Evolutionary conservation across 2,113 vertebrate genomes (phyloP), one percentile per base, ranked within the genome.

Genomic region (Percopsis transmontana): DNA sequence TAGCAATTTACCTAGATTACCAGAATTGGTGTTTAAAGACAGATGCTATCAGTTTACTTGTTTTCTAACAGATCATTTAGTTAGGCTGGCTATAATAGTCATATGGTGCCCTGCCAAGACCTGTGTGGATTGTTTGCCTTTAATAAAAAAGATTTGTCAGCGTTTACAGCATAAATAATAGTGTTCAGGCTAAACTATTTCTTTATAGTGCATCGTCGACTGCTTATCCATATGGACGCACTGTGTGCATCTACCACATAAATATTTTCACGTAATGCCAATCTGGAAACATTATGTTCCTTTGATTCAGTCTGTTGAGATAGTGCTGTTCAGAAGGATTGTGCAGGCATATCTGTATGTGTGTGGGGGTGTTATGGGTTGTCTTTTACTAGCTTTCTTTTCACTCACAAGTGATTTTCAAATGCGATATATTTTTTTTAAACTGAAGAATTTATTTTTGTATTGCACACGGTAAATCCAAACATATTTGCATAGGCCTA

Each of bases 401-500:
- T 60, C 20, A 72, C 60, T 68, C 68, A 71, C 40, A 40, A 11
- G 39, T 11, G 5, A 52, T 55, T 47, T 70, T 59, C 57, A 70
- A 44, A 16, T 79, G 21, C 77, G n/a, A n/a, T n/a, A n/a, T n/a
- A n/a, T n/a, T n/a, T n/a, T n/a, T n/a, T n/a, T n/a, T n/a, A n/a
- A n/a, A n/a, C n/a, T n/a, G n/a, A n/a, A n/a, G n/a, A n/a, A n/a
- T n/a, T 12, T 5, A 58, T 62, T 11, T n/a, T 56, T 64, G 57
- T 55, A 33, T 27, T 45, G 51, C 50, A 70, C 63, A 60, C 51
- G 42, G 2, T 16, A 45, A 83, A 87, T 87, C 80, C 81, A 83
- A 16, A 58, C 57, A 68, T 77, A 85, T 92, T 88, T 91, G 82
- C 81, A 89, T 14, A 45, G 42, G 42, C 12, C 3, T 88, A 88